Evolutionary conservation across 2,113 vertebrate species (phyloP), one percentile per base, ranked within the genome.

Genomic region (Siniperca knerii): DNA sequence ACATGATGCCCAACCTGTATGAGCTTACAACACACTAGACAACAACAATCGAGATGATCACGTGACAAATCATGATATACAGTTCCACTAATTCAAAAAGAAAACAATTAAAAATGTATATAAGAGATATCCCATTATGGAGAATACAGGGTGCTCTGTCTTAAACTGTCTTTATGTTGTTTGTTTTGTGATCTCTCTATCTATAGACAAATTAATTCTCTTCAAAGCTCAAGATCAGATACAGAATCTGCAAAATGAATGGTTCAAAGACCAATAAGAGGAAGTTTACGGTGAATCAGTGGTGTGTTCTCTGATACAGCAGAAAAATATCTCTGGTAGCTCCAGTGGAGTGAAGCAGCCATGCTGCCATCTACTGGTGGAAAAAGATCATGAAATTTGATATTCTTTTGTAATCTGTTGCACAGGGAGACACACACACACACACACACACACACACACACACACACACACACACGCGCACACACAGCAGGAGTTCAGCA

Each of bases 361-460:
- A 93, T 89, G 86, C 93, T 94, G 92, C 93, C 93, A 90, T 90
- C 92, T 94, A 81, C 81, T 92, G 92, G 87, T n/a, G 13, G 48
- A 52, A 69, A 37, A 37, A 71, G 4, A n/a, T 11, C 60, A 67
- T 48, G 37, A 79, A 74, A 79, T 15, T 40, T 16, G 2, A 52
- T 42, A 9, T 29, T 23, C 21, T 2, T 66, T 33, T 37, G 13
- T 23, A 40, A 23, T 44, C 12, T 48, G 57, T 23, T 73, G 8
- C 52, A 66, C 16, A 50, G 6, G 6, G 6, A 77, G 1, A 55
- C 29, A 33, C 42, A 18, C 11, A 48, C 42, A 25, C 18, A 35
- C 61, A 40, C 13, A 58, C 35, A 37, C 35, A 37, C 35, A 37
- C 35, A 37, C 35, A 37, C 37, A 66, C 23, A 29, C 48, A 15